Percentiles rank a stretch among this genome's conserved stretches.
These are phyloP conservation scores for Emydoidea blandingii DNA, from an alignment of 2,797 vertebrate genomes.

Conservation along the genomic window DNA sequence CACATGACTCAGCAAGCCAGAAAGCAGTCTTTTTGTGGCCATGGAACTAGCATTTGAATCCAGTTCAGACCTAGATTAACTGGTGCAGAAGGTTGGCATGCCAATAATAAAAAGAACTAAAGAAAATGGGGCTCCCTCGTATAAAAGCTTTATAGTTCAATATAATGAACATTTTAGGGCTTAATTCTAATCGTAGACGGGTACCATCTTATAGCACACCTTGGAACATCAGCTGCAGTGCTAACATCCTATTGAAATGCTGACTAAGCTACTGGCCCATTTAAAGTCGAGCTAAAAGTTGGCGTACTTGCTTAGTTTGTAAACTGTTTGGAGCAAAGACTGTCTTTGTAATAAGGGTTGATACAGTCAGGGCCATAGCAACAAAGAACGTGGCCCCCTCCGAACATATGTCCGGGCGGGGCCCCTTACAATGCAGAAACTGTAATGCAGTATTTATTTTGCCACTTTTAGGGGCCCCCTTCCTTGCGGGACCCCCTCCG, in stretches of 20 bases:
- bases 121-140: background rate
- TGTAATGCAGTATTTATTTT: too few relatives aligned
- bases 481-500: too few relatives aligned
- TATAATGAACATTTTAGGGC: background rate
- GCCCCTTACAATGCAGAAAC: too few relatives aligned
- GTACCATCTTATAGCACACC: background rate
- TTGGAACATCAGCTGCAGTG: background rate
- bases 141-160: background rate
- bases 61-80: background rate
- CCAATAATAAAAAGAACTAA: background rate
- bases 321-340: background rate
- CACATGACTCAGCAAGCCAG: background rate
- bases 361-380: rapidly evolving
- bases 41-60: background rate
- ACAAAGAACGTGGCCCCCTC: too few relatives aligned
- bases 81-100: background rate
- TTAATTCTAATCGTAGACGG: background rate
- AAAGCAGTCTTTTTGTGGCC: background rate
- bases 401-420: too few relatives aligned
- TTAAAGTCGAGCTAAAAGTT: background rate
- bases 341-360: background rate
- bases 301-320: background rate
- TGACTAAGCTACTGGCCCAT: background rate
- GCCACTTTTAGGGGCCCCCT: too few relatives aligned
- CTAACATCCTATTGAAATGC: background rate